Evolutionary conservation across 1,140 invertebrate species (phyloP), one percentile per base, ranked within the genome.

Genomic region (Xylocopa sonorina): DNA sequence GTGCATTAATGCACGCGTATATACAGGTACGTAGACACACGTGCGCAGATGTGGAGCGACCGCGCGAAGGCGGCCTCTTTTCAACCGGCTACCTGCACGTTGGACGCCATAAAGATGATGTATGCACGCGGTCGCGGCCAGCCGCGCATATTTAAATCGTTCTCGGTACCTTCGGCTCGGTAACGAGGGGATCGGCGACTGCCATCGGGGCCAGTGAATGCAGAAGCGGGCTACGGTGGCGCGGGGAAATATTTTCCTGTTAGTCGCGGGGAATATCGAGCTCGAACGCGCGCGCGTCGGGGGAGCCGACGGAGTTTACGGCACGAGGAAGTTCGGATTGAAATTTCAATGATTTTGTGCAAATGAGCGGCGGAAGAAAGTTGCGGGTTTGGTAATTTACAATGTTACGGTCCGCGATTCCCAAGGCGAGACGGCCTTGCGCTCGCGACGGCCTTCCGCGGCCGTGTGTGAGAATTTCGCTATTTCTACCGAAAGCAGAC

Each of bases 1-100:
- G 38, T 84, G 55, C 82, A 84, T 84, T 84, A 85, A 85, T 71
- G 68, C 78, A 78, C 73, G 46, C 73, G 51, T 48, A 51, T n/a
- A n/a, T n/a, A n/a, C n/a, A n/a, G n/a, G n/a, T n/a, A n/a, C n/a
- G n/a, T n/a, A n/a, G n/a, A n/a, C n/a, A n/a, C n/a, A n/a, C n/a
- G n/a, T n/a, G n/a, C n/a, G n/a, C n/a, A n/a, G n/a, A n/a, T n/a
- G n/a, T n/a, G n/a, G 2, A 34, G 16, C 18, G 27, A 14, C 1
- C 21, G 18, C 18, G 27, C 12, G 34, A 10, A 18, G n/a, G 7
- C 38, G 50, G 38, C 57, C 57, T 53, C 57, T 69, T 72, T 71
- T 53, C 75, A 46, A n/a, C 29, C 29, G 18, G 41, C 57, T 60
- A 79, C 38, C 48, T n/a, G 43, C 43, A 68, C 68, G 29, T 46